Percentiles rank a stretch among this genome's conserved stretches.
phyloP scores from a whole-genome alignment of 2,113 vertebrate genomes.

The Thinocorus orbignyianus region DNA sequence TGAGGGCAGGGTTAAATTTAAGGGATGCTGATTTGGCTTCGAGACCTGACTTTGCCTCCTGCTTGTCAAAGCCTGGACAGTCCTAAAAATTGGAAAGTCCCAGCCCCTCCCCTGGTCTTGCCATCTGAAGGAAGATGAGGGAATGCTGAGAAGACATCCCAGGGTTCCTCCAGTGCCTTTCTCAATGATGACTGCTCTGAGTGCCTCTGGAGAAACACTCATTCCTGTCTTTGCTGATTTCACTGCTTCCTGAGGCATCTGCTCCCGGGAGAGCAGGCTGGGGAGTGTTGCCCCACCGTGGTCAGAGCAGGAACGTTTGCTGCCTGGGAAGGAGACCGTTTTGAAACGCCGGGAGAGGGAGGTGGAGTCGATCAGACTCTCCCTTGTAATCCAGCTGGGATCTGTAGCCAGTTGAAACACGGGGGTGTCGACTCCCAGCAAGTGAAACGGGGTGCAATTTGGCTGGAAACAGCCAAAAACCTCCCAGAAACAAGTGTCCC shows the following conservation, averaged over 20 bases:
- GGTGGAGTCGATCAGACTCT: not conserved
- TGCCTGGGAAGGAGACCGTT: not conserved
- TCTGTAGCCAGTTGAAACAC: not conserved
- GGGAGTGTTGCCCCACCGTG: not conserved
- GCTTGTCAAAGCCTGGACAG: not conserved
- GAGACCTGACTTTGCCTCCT: not conserved
- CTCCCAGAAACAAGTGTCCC: fast-evolving
- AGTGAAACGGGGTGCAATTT: not conserved
- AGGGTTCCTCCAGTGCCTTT: not conserved
- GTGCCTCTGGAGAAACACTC: not conserved
- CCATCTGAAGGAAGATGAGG: not conserved
- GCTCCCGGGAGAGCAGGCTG: not conserved
- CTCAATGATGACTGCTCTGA: not conserved
- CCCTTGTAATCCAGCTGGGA: not conserved
- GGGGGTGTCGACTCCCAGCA: not conserved
- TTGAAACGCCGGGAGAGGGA: not conserved
- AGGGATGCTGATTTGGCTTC: not conserved
- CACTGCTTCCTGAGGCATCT: not conserved
- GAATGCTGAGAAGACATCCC: not conserved
- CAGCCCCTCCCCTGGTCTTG: not conserved
- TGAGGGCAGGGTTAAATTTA: not conserved
- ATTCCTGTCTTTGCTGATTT: not conserved
- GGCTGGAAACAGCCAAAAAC: not conserved
- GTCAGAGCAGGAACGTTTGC: not conserved
- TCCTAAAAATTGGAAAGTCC: not conserved